Evolutionary conservation across 2,113 vertebrate species (phyloP).

Genomic region (Callocephalon fimbriatum): DNA sequence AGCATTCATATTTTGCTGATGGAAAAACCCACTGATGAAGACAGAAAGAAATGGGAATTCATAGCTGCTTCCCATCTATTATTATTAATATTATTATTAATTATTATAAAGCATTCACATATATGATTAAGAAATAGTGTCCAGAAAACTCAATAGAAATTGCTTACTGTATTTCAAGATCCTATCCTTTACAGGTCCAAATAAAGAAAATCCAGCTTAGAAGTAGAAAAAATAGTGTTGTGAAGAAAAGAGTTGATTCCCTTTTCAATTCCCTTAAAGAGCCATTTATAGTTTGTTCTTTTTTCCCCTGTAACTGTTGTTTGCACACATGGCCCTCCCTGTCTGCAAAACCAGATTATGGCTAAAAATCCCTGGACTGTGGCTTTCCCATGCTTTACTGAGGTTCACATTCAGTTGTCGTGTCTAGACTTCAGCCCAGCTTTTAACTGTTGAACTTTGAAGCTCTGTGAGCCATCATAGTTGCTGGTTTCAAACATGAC

Average conservation of each 20-base stretch:
- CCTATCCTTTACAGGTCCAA: background rate
- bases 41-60: background rate
- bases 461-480: background rate
- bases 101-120: background rate
- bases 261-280: background rate
- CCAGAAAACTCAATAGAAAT: background rate
- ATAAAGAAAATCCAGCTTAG: background rate
- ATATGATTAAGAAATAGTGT: background rate
- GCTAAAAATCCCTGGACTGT: background rate
- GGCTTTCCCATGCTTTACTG: background rate
- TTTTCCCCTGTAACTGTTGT: background rate
- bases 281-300: background rate
- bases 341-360: background rate
- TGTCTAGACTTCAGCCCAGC: background rate
- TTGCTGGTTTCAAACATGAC: background rate
- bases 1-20: background rate
- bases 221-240: background rate
- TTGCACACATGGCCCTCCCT: background rate
- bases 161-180: background rate
- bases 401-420: accelerated
- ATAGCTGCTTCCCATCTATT: background rate
- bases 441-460: background rate
- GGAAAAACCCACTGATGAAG: background rate
- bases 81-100: background rate
- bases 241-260: background rate